Evolutionary conservation across 2,888 invertebrate species (phyloP), one percentile per base, ranked within the genome.

Genomic region (Hirtodrosophila histrioides): DNA sequence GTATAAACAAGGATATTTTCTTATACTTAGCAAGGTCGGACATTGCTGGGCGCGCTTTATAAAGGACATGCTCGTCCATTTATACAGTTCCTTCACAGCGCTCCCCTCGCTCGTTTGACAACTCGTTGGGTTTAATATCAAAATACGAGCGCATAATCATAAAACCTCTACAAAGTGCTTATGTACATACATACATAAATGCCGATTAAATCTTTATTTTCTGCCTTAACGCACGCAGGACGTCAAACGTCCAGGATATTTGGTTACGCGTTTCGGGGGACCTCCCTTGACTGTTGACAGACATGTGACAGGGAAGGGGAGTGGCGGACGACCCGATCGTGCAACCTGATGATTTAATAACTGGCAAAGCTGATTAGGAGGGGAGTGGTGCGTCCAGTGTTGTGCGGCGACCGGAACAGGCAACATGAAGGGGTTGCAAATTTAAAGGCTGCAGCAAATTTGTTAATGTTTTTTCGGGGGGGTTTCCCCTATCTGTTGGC

Each of bases 261-360:
- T 44, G 44, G 75, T 75, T 70, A 70, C 73, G 50, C 62, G 35
- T 48, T 39, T 54, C 44, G 23, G 27, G 36, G 41, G 39, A 36
- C 31, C 51, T 55, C 41, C 43, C 56, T 57, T 69, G 79, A 70
- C 69, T 77, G 83, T 80, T 86, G 83, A 84, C 81, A 78, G 83
- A 81, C 86, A 69, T 83, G 72, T 79, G 84, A 76, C 81, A 84
- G 68, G n/a, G 58, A 40, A 51, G 51, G 24, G 29, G 11, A 49
- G 36, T 49, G 49, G 40, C 43, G 6, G 6, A 27, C 5, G 6
- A 27, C 27, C 60, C 66, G 78, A 83, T 86, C 81, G 70, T 70
- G 81, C 84, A 83, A 83, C 81, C 81, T 79, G 86, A 84, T 86
- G 77, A 81, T 78, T 84, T 86, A 79, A 83, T 83, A 86, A 83